A percentile compares a stretch with the other conserved stretches of the same genome.
Conservation (phyloP, 2,113 vertebrate genomes). For the Forbesichthys agassizii region DNA sequence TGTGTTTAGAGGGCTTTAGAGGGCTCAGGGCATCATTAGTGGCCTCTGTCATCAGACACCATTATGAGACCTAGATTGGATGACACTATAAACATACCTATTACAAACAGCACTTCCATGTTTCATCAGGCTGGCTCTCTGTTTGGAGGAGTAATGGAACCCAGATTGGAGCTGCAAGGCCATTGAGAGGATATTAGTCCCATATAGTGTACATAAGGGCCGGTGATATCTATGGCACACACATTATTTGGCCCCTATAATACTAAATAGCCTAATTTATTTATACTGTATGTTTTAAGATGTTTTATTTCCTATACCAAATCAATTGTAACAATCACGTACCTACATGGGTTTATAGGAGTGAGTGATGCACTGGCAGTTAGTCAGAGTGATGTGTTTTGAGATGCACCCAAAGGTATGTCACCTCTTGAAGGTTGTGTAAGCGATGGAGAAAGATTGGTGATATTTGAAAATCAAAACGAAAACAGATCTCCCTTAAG, state of each 20-base stretch:
- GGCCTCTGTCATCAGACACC: constrained; percentile 57
- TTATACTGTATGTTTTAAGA: neutral
- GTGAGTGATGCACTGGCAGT: constrained; percentile 1
- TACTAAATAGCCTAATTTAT: neutral
- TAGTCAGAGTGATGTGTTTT: constrained; percentile 19
- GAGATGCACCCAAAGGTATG: neutral
- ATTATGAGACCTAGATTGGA: constrained; percentile 57
- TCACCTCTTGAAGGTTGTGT: neutral
- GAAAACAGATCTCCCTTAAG: too few species aligned
- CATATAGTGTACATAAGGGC: neutral
- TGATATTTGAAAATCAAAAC: too few species aligned
- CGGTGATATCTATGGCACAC: too few species aligned
- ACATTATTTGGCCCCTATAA: neutral
- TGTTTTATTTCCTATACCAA: constrained; percentile 7
- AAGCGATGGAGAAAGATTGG: too few species aligned
- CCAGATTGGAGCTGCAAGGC: constrained; percentile 33
- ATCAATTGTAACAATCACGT: constrained; percentile 12
- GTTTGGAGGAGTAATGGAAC: constrained; percentile 68
- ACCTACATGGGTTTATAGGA: constrained; percentile 3
- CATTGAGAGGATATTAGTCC: constrained; percentile 40
- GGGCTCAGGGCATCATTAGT: constrained; percentile 54
- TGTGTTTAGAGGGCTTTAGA: constrained; percentile 35
- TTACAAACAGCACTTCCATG: constrained; percentile 53
- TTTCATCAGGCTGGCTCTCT: constrained; percentile 60
- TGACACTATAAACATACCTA: constrained; percentile 66